These are phyloP conservation scores for Folsomia candida DNA, from an alignment of 2,888 invertebrate genomes.

Conservation along the genomic window DNA sequence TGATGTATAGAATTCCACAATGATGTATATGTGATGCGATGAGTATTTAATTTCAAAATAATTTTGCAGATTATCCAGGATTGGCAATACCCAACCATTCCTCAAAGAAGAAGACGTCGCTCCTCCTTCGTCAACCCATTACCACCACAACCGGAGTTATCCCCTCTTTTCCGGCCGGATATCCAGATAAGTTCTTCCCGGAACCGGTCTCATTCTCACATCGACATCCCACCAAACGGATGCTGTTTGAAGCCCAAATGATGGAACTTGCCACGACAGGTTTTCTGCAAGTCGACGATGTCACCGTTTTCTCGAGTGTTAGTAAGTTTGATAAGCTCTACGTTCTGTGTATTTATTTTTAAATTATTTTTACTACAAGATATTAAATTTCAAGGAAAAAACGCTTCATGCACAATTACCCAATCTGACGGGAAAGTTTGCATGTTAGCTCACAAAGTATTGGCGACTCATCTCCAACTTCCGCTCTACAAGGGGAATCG, in stretches of 20 bases:
- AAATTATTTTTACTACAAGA: background rate
- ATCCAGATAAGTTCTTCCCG: background rate
- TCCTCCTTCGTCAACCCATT: no score
- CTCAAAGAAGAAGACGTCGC: no score
- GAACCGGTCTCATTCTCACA: background rate
- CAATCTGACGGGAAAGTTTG: background rate
- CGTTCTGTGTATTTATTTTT: no score
- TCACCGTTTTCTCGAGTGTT: background rate
- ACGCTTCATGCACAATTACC: background rate
- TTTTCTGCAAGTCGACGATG: background rate
- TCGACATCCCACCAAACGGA: background rate
- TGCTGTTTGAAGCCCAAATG: background rate
- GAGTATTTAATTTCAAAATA: no score
- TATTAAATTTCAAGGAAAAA: background rate
- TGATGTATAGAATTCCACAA: no score
- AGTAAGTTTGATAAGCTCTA: background rate
- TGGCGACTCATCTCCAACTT: background rate
- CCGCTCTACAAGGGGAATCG: background rate
- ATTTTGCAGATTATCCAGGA: no score
- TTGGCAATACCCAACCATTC: no score
- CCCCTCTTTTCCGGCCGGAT: background rate
- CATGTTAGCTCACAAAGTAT: background rate
- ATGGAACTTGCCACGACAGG: background rate
- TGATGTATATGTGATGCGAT: no score
- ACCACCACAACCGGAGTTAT: no score